A percentile compares a stretch with the other conserved stretches of the same genome.
Conservation (phyloP, 2,113 vertebrate species). For the Atlantisia rogersi region DNA sequence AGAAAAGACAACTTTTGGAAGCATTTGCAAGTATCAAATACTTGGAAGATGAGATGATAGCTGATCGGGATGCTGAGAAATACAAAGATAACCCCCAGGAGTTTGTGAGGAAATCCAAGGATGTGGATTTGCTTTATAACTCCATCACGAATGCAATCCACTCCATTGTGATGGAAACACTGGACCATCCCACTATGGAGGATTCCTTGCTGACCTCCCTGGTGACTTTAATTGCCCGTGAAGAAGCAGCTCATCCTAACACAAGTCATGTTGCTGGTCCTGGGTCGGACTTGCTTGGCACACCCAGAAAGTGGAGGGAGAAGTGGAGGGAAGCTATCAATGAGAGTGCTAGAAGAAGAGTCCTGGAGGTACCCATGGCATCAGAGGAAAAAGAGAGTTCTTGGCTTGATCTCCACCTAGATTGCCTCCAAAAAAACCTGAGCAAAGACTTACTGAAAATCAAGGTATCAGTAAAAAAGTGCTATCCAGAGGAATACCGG, state of each 20-base stretch:
- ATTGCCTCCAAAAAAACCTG: conserved; percentile 48
- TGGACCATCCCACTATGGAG: conserved; percentile 50
- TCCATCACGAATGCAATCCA: conserved; percentile 32
- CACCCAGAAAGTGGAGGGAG: conserved; percentile 73
- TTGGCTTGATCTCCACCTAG: conserved; percentile 63
- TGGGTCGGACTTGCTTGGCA: conserved; percentile 25
- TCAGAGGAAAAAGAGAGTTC: background rate
- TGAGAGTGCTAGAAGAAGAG: conserved; percentile 39
- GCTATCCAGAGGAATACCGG: conserved; percentile 68
- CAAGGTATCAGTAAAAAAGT: conserved; percentile 60
- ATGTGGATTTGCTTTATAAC: conserved; percentile 77
- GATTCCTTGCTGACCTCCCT: conserved; percentile 18
- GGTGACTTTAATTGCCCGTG: conserved; percentile 64
- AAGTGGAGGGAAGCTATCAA: conserved; percentile 68
- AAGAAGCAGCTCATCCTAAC: conserved; percentile 67
- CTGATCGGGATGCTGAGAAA: conserved; percentile 31
- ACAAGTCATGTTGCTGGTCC: background rate
- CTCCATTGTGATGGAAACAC: conserved; percentile 63
- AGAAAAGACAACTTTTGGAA: conserved; percentile 67
- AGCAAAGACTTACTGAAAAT: conserved; percentile 70
- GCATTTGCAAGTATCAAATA: conserved; percentile 69
- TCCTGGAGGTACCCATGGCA: conserved; percentile 5
- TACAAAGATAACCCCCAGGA: conserved; percentile 58
- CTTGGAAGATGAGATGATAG: conserved; percentile 64
- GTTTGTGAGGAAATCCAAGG: conserved; percentile 63